Percentiles rank a stretch among this genome's conserved stretches.
phyloP scores from a whole-genome alignment of 2,113 vertebrate species.

The Platysternon megacephalum region DNA sequence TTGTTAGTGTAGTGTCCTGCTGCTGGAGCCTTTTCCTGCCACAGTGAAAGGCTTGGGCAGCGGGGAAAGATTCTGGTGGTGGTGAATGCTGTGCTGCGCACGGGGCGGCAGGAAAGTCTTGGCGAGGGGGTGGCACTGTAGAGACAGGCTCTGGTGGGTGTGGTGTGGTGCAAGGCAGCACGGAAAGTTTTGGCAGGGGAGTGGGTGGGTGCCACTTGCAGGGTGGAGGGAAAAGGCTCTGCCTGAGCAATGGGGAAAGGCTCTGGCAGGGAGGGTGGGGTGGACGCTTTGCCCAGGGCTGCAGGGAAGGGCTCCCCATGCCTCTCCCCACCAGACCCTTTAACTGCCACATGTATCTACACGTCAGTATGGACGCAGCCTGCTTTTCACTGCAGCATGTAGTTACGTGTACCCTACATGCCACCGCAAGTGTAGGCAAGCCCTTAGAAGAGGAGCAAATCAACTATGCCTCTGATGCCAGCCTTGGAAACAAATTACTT shows the following conservation, averaged over 20 bases:
- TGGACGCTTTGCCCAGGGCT: background rate
- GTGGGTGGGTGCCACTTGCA: background rate
- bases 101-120: fast-evolving
- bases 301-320: background rate
- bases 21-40: background rate
- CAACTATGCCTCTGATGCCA: background rate
- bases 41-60: background rate
- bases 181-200: background rate
- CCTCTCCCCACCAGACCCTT: background rate
- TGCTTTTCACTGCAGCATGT: background rate
- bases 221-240: background rate
- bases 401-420: background rate
- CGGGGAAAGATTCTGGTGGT: too few relatives aligned
- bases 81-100: background rate
- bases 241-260: background rate
- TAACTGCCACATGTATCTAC: background rate
- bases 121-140: background rate
- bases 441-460: background rate
- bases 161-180: background rate
- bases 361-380: background rate
- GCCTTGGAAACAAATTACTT: background rate
- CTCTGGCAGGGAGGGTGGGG: background rate
- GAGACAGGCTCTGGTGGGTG: background rate
- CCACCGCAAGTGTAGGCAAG: background rate
- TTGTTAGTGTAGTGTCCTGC: background rate